A percentile compares a stretch with the other conserved stretches of the same genome.
These are phyloP conservation scores for Gopherus flavomarginatus DNA, from an alignment of 2,113 vertebrate species.

Conservation along the genomic window DNA sequence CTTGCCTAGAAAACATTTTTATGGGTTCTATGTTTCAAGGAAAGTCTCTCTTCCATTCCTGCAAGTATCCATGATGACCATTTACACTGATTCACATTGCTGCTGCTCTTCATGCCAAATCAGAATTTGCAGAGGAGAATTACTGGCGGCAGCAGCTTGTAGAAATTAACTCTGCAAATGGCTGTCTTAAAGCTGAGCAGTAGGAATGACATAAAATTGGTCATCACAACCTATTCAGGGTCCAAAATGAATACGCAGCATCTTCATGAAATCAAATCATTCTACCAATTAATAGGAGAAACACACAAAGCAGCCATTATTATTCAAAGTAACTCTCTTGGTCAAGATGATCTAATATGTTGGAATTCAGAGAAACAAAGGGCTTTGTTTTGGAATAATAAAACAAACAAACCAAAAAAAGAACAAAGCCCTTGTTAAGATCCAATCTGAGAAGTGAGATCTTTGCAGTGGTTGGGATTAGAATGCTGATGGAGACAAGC, in stretches of 20 bases:
- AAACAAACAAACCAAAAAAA: neutral
- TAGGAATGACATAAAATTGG: neutral
- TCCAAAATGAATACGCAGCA: neutral
- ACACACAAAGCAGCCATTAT: neutral
- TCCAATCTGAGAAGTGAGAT: neutral
- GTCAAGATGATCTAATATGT: constrained; percentile 37
- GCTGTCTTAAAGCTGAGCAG: neutral
- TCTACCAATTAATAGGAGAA: neutral
- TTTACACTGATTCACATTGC: neutral
- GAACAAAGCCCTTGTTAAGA: rapidly evolving
- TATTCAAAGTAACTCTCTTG: neutral
- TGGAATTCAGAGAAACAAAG: constrained; percentile 45
- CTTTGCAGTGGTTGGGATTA: neutral
- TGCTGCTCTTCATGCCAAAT: neutral
- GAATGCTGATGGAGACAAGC: neutral
- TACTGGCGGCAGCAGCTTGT: neutral
- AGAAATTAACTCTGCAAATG: neutral
- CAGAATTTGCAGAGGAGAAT: neutral
- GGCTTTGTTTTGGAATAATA: neutral
- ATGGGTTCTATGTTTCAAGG: neutral
- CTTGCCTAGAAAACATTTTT: neutral
- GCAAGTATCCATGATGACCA: neutral
- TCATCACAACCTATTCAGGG: neutral
- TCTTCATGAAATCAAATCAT: neutral
- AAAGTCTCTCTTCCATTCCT: neutral